Evolutionary conservation across 2,888 invertebrate genomes (phyloP).

Genomic region (Drymonia ruficornis): DNA sequence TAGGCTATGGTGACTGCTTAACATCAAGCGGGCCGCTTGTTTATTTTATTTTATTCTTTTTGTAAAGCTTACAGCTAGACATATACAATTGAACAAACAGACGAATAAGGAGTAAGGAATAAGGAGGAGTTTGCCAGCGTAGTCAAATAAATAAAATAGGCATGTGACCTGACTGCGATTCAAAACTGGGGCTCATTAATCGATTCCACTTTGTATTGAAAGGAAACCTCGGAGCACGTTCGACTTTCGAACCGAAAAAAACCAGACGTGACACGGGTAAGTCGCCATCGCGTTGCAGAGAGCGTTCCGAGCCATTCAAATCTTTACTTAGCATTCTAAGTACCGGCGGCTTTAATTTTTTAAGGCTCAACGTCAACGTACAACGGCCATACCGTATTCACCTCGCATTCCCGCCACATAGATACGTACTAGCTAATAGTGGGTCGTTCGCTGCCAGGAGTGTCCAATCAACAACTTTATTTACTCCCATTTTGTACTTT

Average conservation of each 20-base stretch:
- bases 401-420: slow-evolving; percentile 73
- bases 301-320: slow-evolving; percentile 68
- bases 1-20: no score
- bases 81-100: no score
- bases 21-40: no score
- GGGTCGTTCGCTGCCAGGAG: slow-evolving; percentile 44
- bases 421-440: slow-evolving; percentile 76
- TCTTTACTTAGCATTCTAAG: slow-evolving; percentile 78
- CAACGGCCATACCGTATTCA: slow-evolving; percentile 75
- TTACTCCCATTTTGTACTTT: slow-evolving; percentile 44
- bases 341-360: slow-evolving; percentile 73
- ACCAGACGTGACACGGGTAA: slow-evolving; percentile 66
- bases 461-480: slow-evolving; percentile 32
- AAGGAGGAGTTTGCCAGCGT: no score
- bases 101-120: no score
- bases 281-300: slow-evolving; percentile 63
- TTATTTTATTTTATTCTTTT: no score
- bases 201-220: slow-evolving; percentile 59
- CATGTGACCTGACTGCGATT: slow-evolving; percentile 48
- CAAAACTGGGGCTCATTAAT: slow-evolving; percentile 59
- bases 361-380: slow-evolving; percentile 74
- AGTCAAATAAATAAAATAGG: no score
- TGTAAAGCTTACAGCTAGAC: no score
- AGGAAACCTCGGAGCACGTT: slow-evolving; percentile 59
- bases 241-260: slow-evolving; percentile 64